phyloP scores from a whole-genome alignment of 2,888 invertebrate species.

The Aphidius colemani region DNA sequence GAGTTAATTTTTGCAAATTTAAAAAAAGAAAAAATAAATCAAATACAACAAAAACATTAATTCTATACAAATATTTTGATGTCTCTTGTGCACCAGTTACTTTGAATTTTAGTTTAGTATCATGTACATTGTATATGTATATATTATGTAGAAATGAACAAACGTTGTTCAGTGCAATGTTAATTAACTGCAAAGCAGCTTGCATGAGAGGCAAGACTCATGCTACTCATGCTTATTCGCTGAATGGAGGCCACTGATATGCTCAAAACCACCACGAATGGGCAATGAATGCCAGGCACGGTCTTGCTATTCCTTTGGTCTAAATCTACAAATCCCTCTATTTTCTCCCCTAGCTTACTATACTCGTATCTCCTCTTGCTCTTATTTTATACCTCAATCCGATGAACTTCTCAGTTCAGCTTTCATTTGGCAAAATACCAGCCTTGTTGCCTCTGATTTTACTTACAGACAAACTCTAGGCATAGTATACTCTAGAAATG shows the following conservation, averaged over 20 bases:
- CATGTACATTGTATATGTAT: conserved; percentile 19
- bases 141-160: conserved; percentile 14
- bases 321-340: no score
- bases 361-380: background rate
- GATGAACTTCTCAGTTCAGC: background rate
- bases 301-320: background rate
- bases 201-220: conserved; percentile 11
- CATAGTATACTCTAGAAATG: no score
- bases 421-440: background rate
- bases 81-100: conserved; percentile 21
- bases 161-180: conserved; percentile 31
- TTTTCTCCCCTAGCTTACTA: background rate
- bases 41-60: no score
- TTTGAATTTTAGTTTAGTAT: conserved; percentile 28
- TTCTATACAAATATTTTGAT: no score
- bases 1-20: no score
- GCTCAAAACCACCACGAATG: conserved; percentile 36
- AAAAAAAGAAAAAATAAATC: no score
- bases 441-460: no score
- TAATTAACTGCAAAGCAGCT: conserved; percentile 40
- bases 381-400: conserved; percentile 10
- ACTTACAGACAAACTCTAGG: no score
- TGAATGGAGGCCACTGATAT: conserved; percentile 31
- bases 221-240: no score
- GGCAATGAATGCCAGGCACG: conserved; percentile 36